Conservation (phyloP, 2,113 vertebrate genomes). For the Cichladusa arquata region DNA sequence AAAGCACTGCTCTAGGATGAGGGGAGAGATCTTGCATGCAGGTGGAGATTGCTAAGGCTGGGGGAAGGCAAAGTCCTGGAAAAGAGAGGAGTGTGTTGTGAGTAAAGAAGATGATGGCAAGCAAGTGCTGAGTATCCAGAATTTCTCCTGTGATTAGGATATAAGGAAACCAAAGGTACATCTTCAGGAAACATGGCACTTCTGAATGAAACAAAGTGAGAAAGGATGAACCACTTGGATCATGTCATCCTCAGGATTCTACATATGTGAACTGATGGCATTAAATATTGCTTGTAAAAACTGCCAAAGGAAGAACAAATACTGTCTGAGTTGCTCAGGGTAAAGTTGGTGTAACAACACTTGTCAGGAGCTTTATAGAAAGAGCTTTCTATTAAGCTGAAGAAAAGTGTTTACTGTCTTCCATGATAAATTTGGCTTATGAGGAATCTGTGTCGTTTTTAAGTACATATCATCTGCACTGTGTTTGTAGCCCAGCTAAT, state of each 20-base stretch:
- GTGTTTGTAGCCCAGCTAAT: background rate
- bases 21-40: background rate
- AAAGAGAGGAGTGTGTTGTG: background rate
- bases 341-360: background rate
- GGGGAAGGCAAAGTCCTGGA: background rate
- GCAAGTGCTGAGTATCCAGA: background rate
- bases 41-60: background rate
- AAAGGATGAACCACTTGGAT: background rate
- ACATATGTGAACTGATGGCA: background rate
- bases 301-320: background rate
- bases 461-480: background rate
- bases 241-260: accelerated
- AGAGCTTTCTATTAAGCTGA: background rate
- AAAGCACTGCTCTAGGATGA: background rate
- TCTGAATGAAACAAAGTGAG: background rate
- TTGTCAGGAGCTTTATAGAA: background rate
- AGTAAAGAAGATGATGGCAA: background rate
- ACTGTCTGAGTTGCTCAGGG: background rate
- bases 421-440: background rate
- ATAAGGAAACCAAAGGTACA: background rate
- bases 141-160: background rate
- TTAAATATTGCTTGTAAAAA: background rate
- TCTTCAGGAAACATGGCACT: background rate
- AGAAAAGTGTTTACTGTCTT: background rate
- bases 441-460: background rate